Conservation (phyloP, 2,797 vertebrate genomes). For the Antrozous pallidus region DNA sequence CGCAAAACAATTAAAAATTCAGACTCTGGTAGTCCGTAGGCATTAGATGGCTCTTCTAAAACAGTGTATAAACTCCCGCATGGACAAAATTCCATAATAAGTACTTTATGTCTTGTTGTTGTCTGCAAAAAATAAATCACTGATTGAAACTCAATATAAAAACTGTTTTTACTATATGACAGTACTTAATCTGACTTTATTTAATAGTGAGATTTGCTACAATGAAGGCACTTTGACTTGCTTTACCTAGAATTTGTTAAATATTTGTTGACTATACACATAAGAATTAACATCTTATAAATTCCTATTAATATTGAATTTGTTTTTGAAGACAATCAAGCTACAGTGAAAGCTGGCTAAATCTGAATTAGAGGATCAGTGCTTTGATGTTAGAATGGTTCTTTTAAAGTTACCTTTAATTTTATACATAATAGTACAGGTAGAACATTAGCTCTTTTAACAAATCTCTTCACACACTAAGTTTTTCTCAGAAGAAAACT, state of each 20-base stretch:
- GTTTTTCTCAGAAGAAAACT: constrained; percentile 23
- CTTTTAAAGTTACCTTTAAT: neutral
- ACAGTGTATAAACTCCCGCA: constrained; percentile 97
- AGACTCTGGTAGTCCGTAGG: constrained; percentile 95
- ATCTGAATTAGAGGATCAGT: neutral
- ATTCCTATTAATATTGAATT: neutral
- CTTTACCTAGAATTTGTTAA: neutral
- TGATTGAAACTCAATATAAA: constrained; percentile 6
- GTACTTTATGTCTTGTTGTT: constrained; percentile 94
- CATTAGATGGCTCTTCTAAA: constrained; percentile 95
- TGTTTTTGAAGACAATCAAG: constrained; percentile 31
- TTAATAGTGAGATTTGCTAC: neutral
- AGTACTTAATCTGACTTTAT: constrained; percentile 30
- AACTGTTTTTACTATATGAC: neutral
- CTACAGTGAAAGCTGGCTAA: neutral
- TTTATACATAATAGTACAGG: neutral
- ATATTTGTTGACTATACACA: neutral
- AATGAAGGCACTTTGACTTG: neutral
- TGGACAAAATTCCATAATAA: constrained; percentile 98
- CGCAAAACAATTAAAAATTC: constrained; percentile 97
- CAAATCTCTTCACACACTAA: neutral
- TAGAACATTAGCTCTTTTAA: neutral
- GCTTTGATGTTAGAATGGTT: neutral
- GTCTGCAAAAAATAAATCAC: constrained; percentile 83
- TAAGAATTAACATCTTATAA: constrained; percentile 26